A percentile compares a stretch with the other conserved stretches of the same genome.
Evolutionary conservation across 1,140 invertebrate species (phyloP).

Genomic region (Drosophila fuyamai): DNA sequence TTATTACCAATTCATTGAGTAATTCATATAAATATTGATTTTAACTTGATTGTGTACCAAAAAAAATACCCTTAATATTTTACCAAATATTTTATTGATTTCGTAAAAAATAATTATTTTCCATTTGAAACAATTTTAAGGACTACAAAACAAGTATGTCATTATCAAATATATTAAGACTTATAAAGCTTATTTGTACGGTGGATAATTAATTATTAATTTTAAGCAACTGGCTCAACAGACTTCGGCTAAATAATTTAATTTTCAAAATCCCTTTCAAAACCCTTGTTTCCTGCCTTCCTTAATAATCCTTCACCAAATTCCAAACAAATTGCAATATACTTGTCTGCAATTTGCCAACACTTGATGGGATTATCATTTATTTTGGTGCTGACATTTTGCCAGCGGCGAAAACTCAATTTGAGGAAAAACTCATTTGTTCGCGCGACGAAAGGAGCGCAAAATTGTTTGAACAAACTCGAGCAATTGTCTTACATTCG

Average conservation of each 20-base stretch:
- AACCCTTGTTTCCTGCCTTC: not conserved
- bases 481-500: constrained; percentile 45
- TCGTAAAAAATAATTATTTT: no score
- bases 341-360: constrained; percentile 23
- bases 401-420: constrained; percentile 45
- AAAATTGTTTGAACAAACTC: constrained; percentile 33
- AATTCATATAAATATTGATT: no score
- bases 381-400: constrained; percentile 50
- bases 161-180: no score
- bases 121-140: no score
- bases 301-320: constrained; percentile 29
- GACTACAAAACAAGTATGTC: no score
- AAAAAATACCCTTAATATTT: no score
- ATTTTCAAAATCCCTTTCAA: constrained; percentile 15
- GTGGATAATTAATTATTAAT: no score
- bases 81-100: no score
- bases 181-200: no score
- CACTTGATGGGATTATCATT: constrained; percentile 52
- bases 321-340: constrained; percentile 42
- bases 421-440: constrained; percentile 45
- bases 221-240: not conserved
- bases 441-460: constrained; percentile 18
- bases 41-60: no score
- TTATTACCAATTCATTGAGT: no score
- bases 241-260: constrained; percentile 9